These are phyloP conservation scores for Spodoptera exigua DNA, from an alignment of 2,888 invertebrate genomes.

Conservation along the genomic window DNA sequence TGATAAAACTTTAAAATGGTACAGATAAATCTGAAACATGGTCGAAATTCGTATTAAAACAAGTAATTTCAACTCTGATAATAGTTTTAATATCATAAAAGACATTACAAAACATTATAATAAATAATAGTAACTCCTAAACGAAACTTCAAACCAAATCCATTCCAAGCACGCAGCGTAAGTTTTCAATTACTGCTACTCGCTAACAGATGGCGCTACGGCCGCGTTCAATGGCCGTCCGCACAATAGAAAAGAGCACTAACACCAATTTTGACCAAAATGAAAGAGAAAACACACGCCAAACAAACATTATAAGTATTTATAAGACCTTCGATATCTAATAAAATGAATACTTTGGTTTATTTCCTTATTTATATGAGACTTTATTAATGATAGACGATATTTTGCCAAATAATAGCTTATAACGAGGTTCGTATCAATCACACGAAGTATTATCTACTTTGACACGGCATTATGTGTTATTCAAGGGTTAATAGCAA, in stretches of 20 bases:
- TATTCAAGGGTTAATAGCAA: slow-evolving; percentile 51
- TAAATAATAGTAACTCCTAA: slow-evolving; percentile 45
- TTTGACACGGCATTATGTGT: slow-evolving; percentile 44
- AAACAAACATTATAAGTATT: slow-evolving; percentile 46
- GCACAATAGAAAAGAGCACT: slow-evolving; percentile 26
- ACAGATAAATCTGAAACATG: slow-evolving; percentile 10
- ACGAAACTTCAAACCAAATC: slow-evolving; percentile 47
- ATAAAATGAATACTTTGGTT: slow-evolving; percentile 27
- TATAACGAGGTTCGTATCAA: slow-evolving; percentile 29
- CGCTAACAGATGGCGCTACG: slow-evolving; percentile 76
- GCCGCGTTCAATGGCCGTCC: slow-evolving; percentile 1
- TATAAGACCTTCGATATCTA: slow-evolving; percentile 52
- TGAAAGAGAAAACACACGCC: slow-evolving; percentile 30
- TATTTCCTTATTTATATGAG: slow-evolving; percentile 27
- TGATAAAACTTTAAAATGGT: slow-evolving; percentile 27
- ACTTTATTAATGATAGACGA: slow-evolving; percentile 40
- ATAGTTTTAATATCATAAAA: slow-evolving; percentile 7
- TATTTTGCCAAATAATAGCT: slow-evolving; percentile 30
- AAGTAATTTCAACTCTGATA: background rate
- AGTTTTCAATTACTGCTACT: slow-evolving; percentile 66
- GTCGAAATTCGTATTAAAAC: background rate
- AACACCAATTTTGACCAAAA: slow-evolving; percentile 29
- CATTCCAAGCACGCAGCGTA: slow-evolving; percentile 20
- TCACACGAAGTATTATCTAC: slow-evolving; percentile 34
- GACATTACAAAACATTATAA: slow-evolving; percentile 29